These are phyloP conservation scores for Clunio marinus DNA, from an alignment of 2,888 invertebrate genomes.

Conservation along the genomic window DNA sequence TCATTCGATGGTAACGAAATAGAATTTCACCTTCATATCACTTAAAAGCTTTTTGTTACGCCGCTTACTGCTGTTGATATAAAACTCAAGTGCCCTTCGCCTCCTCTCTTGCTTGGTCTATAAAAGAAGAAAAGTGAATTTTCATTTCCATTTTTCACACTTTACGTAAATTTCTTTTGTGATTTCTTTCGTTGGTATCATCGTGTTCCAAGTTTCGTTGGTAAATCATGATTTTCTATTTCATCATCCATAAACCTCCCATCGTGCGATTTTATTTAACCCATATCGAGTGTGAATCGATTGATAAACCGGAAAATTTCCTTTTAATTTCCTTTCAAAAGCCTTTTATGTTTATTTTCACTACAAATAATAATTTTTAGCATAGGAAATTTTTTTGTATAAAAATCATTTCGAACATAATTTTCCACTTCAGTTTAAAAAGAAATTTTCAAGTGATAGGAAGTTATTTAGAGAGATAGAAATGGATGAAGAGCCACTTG, in stretches of 20 bases:
- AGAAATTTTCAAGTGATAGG: slow-evolving; percentile 1
- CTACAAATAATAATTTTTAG: neutral
- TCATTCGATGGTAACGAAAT: too few relatives aligned
- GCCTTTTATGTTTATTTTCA: neutral
- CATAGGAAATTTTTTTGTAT: neutral
- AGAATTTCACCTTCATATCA: too few relatives aligned
- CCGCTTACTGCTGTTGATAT: too few relatives aligned
- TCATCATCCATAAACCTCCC: slow-evolving; percentile 33
- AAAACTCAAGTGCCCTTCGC: too few relatives aligned
- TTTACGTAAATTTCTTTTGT: slow-evolving; percentile 8
- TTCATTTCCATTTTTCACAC: slow-evolving; percentile 34
- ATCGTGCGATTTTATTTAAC: slow-evolving; percentile 7
- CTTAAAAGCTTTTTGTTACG: too few relatives aligned
- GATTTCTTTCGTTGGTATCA: neutral
- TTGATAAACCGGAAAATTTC: slow-evolving; percentile 37
- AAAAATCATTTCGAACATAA: neutral
- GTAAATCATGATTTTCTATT: slow-evolving; percentile 34
- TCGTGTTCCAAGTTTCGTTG: neutral
- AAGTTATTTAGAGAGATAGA: neutral
- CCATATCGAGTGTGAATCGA: neutral
- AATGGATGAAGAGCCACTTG: slow-evolving; percentile 34
- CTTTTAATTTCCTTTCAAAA: slow-evolving; percentile 12
- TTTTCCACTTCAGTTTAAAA: neutral
- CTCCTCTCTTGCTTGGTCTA: too few relatives aligned
- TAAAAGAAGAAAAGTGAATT: slow-evolving; percentile 12